phyloP scores from a whole-genome alignment of 2,797 vertebrate species.

The Centroberyx gerrardi region DNA sequence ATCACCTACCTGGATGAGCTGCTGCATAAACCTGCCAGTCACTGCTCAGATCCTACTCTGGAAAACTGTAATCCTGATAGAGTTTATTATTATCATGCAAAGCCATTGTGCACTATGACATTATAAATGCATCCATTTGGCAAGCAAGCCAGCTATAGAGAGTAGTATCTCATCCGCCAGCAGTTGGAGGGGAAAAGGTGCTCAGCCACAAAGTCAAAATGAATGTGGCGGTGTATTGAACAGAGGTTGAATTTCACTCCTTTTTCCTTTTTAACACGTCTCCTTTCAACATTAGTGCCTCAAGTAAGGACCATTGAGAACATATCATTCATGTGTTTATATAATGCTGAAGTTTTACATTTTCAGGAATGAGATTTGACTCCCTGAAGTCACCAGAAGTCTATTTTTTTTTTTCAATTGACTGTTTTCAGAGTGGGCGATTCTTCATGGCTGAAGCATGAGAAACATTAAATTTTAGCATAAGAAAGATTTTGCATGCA shows the following conservation, averaged over 20 bases:
- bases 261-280: slow-evolving; percentile 11
- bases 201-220: slow-evolving; percentile 13
- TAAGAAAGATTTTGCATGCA: no score
- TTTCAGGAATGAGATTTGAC: background rate
- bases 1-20: slow-evolving; percentile 8
- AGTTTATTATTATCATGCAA: slow-evolving; percentile 39
- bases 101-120: slow-evolving; percentile 18
- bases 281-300: background rate
- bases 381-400: background rate
- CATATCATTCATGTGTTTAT: background rate
- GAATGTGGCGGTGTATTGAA: background rate
- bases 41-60: background rate
- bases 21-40: slow-evolving; percentile 30
- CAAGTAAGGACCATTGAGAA: slow-evolving; percentile 2
- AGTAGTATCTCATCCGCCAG: slow-evolving; percentile 12
- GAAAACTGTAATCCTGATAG: slow-evolving; percentile 17
- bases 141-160: background rate
- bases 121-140: slow-evolving; percentile 28
- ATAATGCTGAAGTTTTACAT: background rate
- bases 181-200: background rate
- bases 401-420: no score
- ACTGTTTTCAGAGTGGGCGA: no score
- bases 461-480: no score
- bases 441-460: no score
- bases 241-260: background rate